A percentile compares a stretch with the other conserved stretches of the same genome.
phyloP scores from a whole-genome alignment of 2,113 vertebrate genomes.

The Petrocephalus zakoni region DNA sequence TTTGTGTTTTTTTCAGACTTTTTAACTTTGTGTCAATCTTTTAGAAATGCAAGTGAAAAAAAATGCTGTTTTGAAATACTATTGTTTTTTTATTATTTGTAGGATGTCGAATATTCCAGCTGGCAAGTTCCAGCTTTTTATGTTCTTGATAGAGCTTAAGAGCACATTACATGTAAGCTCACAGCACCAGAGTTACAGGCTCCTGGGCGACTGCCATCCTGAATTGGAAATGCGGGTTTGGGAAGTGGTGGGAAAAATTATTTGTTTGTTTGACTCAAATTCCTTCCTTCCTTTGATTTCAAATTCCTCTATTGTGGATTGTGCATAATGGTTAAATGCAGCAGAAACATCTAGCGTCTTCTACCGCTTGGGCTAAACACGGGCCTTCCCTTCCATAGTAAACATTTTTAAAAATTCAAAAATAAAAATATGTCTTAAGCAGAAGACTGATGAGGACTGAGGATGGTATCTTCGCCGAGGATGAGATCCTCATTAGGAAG shows the following conservation, averaged over 20 bases:
- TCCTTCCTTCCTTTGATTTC: no score
- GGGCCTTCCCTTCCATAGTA: background rate
- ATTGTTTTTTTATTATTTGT: background rate
- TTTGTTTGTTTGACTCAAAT: background rate
- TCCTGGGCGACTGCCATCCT: background rate
- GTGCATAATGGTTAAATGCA: background rate
- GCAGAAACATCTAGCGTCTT: no score
- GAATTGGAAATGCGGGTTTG: background rate
- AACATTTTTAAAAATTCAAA: background rate
- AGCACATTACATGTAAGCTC: background rate
- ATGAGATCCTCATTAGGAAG: background rate
- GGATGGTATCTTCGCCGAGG: background rate
- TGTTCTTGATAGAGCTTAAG: background rate
- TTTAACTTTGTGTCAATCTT: background rate
- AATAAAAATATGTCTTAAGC: no score
- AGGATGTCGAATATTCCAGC: background rate
- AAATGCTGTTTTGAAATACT: background rate
- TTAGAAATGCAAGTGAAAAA: background rate
- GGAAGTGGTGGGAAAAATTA: background rate
- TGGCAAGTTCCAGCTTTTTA: background rate
- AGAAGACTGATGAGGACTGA: background rate
- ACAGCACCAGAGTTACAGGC: background rate
- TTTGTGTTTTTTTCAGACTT: background rate
- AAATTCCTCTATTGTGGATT: background rate
- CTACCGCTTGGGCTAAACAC: background rate